Base-by-base conservation (phyloP, 64 coral and sea anemone species). In the Cladopsammia gracilis region DNA sequence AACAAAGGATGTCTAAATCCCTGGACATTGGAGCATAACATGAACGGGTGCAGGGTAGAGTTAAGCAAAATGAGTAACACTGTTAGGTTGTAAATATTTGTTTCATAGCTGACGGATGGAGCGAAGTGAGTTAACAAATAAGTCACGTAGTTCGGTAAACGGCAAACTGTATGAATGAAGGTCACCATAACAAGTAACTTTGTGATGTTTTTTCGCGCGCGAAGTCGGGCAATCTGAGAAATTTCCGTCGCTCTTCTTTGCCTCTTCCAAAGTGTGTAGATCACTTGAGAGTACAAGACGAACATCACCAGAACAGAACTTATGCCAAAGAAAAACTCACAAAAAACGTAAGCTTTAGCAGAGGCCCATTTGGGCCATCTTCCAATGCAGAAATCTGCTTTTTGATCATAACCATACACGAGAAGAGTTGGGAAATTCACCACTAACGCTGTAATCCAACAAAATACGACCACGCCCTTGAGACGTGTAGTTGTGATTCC, bases 241-340 rank as follows among this genome's bases (percentile, higher is more conserved):
- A 74, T 75, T 48, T 93, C 91, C 23, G 74, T 87, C 7, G 73
- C 61, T 8, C 61, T 77, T 25, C 75, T 43, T 11, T 87, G 82
- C 10, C 74, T 73, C 23, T 76, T 77, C 91, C 91, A 93, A 3
- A 93, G 54, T 10, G 60, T 86, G 22, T 87, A 93, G 18, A 93
- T 86, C 20, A 93, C 72, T 70, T 64, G 85, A 22, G 82, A 87
- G 60, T 93, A 93, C 1, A 93, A 34, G n/a, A 77, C 48, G 11
- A 68, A 93, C 91, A 93, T 93, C 1, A 75, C 91, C 5, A 87
- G 7, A 3, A 93, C 91, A 4, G 91, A 93, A 23, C 91, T 93
- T 56, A 46, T 71, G 0, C 91, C 91, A 14, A 87, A 57, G 87
- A 23, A 45, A 93, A 93, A 4, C 87, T n/a, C 57, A 69, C 73